These are phyloP conservation scores for Ptychobarbus kaznakovi DNA, from an alignment of 2,797 vertebrate genomes.

Conservation along the genomic window DNA sequence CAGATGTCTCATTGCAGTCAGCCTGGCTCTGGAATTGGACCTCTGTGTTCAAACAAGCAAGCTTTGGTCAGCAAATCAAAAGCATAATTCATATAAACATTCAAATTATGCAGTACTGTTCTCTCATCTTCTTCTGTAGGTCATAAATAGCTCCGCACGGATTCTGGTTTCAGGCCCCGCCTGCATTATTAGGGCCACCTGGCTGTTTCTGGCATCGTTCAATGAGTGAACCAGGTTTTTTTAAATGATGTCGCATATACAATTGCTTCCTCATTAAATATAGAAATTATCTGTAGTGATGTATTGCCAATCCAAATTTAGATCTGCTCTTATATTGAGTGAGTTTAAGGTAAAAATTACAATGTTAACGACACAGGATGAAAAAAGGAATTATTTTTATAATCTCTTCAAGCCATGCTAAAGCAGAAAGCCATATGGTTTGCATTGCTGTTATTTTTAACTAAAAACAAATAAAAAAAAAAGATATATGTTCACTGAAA, in stretches of 20 bases:
- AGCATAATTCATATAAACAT: constrained; percentile 62
- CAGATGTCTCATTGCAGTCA: constrained; percentile 47
- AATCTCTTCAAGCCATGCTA: constrained; percentile 20
- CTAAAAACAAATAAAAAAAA: not conserved
- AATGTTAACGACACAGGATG: not conserved
- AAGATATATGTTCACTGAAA: too few relatives aligned
- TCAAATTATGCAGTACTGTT: constrained; percentile 46
- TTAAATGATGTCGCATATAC: constrained; percentile 42
- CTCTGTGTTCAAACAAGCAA: constrained; percentile 49
- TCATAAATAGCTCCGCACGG: constrained; percentile 61
- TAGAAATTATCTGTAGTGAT: constrained; percentile 48
- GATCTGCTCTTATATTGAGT: not conserved
- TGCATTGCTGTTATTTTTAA: not conserved
- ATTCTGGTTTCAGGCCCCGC: constrained; percentile 53
- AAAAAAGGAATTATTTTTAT: not conserved
- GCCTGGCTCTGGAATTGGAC: constrained; percentile 27
- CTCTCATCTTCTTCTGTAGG: constrained; percentile 44
- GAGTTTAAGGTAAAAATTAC: constrained; percentile 24
- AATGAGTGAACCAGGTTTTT: constrained; percentile 19
- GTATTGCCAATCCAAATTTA: constrained; percentile 40
- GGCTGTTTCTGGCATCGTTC: constrained; percentile 48
- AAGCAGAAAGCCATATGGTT: constrained; percentile 20
- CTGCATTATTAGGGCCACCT: constrained; percentile 62
- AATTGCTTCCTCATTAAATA: constrained; percentile 49
- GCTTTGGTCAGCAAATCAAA: constrained; percentile 60